phyloP scores from a whole-genome alignment of 2,888 invertebrate genomes.

The Empis livida region DNA sequence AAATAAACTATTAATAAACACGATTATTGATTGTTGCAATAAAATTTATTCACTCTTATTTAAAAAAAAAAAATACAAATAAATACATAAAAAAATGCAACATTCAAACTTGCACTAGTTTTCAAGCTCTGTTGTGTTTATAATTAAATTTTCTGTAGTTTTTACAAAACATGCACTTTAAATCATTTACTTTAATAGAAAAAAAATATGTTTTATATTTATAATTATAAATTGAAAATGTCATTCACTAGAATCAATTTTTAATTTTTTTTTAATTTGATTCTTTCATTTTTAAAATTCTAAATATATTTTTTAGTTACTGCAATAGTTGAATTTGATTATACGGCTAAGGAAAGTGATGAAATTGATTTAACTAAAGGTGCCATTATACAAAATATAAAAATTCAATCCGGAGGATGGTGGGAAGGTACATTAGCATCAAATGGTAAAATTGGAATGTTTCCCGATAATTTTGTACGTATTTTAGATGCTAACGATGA shows the following conservation, averaged over 20 bases:
- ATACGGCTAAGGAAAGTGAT: conserved; percentile 72
- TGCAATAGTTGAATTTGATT: conserved; percentile 77
- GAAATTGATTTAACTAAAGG: conserved; percentile 74
- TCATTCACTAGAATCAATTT: too few relatives aligned
- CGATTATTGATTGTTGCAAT: too few relatives aligned
- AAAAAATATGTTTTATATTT: too few relatives aligned
- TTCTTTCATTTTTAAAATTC: neutral
- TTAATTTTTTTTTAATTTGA: too few relatives aligned
- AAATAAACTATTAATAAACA: too few relatives aligned
- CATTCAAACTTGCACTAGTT: too few relatives aligned
- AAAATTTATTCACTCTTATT: too few relatives aligned
- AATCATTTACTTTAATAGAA: too few relatives aligned
- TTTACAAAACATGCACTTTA: neutral
- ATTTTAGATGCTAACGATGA: conserved; percentile 37
- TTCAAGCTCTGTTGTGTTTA: neutral
- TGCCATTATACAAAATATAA: conserved; percentile 69
- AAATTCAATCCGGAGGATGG: conserved; percentile 73
- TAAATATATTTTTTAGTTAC: conserved; percentile 44
- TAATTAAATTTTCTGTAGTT: neutral
- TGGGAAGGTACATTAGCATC: conserved; percentile 70
- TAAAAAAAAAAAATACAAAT: too few relatives aligned
- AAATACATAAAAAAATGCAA: too few relatives aligned
- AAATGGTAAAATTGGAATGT: conserved; percentile 69
- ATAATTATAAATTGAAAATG: too few relatives aligned
- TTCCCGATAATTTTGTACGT: conserved; percentile 87